These are phyloP conservation scores for Magallana gigas DNA, from an alignment of 1,140 invertebrate genomes.

Conservation along the genomic window DNA sequence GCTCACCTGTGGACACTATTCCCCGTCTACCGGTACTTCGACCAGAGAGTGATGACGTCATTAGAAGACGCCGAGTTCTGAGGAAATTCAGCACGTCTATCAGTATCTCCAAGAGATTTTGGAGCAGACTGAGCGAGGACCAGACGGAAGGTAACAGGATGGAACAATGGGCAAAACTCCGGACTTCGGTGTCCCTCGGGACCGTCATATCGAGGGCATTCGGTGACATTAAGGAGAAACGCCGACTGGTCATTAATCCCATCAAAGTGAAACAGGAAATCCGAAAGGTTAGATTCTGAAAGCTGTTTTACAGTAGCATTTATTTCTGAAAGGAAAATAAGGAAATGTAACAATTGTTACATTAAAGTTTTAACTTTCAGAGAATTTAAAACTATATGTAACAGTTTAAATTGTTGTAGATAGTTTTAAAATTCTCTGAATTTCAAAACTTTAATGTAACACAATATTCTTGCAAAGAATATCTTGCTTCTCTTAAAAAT, in stretches of 20 bases:
- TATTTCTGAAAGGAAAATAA: no score
- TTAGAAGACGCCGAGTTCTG: background rate
- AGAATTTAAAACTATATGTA: no score
- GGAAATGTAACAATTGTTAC: no score
- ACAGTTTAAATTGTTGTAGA: no score
- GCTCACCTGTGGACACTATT: background rate
- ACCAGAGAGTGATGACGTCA: background rate
- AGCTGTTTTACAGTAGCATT: background rate
- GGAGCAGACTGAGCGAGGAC: background rate
- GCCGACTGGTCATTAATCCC: background rate
- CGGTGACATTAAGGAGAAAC: background rate
- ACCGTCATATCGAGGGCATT: slow-evolving; percentile 9
- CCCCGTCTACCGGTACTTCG: background rate
- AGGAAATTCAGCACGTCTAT: background rate
- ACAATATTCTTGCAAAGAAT: no score
- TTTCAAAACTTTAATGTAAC: no score
- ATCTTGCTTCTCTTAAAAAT: no score
- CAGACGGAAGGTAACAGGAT: background rate
- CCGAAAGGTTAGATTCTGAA: background rate
- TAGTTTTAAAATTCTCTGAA: no score
- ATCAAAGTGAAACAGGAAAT: slow-evolving; percentile 14
- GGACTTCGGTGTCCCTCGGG: background rate
- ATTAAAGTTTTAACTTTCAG: no score
- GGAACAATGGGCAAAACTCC: slow-evolving; percentile 3
- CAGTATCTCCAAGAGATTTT: background rate